phyloP scores from a whole-genome alignment of 2,797 vertebrate species.

The Carapus acus region DNA sequence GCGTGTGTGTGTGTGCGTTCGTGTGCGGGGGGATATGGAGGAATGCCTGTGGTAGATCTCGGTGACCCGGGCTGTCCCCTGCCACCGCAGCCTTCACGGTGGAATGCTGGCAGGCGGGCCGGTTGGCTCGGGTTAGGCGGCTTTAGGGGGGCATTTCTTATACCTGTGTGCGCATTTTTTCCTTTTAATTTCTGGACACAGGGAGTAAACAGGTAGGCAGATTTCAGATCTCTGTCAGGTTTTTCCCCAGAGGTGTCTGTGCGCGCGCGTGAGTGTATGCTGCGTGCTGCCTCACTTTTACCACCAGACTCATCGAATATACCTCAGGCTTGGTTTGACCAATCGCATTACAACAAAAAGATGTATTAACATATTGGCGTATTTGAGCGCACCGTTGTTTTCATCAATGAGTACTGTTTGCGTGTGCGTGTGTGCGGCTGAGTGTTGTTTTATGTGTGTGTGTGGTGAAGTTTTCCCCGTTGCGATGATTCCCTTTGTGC shows the following conservation, averaged over 20 bases:
- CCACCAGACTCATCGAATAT: no score
- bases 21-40: constrained; percentile 67
- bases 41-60: constrained; percentile 73
- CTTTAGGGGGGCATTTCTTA: constrained; percentile 34
- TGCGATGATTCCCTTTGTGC: constrained; percentile 65
- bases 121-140: constrained; percentile 37
- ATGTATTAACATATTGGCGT: constrained; percentile 4
- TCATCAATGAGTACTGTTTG: not conserved
- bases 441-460: no score
- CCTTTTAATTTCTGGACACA: no score
- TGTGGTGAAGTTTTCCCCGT: constrained; percentile 54
- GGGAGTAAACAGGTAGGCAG: constrained; percentile 59
- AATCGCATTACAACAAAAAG: constrained; percentile 23
- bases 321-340: constrained; percentile 20
- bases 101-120: constrained; percentile 54
- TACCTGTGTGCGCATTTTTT: constrained; percentile 50
- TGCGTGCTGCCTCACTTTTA: constrained; percentile 27
- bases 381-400: not conserved
- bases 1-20: no score
- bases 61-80: constrained; percentile 74
- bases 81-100: constrained; percentile 59
- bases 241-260: constrained; percentile 46
- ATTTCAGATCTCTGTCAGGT: constrained; percentile 11
- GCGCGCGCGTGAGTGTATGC: no score
- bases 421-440: constrained; percentile 5